Evolutionary conservation across 2,888 invertebrate genomes (phyloP).

Genomic region (Bombyx huttoni): DNA sequence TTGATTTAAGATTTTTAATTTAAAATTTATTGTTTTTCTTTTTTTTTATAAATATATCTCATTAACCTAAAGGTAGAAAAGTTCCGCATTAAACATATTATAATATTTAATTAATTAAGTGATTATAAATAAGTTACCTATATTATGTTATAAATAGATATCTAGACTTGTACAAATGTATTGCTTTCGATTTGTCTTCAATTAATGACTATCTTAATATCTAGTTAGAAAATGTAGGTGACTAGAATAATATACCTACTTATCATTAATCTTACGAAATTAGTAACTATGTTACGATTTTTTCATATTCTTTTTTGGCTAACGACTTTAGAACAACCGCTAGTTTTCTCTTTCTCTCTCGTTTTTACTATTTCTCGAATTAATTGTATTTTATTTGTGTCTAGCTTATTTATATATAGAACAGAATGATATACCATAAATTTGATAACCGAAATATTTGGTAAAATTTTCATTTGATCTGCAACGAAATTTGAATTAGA

Average conservation of each 20-base stretch:
- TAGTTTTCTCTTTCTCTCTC: not conserved
- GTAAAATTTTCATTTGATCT: not conserved
- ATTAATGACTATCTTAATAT: not conserved
- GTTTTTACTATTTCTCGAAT: not conserved
- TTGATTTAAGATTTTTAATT: too few relatives aligned
- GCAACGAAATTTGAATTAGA: too few relatives aligned
- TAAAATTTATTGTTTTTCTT: too few relatives aligned
- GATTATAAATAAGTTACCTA: not conserved
- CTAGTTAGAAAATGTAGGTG: not conserved
- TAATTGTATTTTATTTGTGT: not conserved
- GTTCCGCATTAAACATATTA: constrained; percentile 1
- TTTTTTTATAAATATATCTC: too few relatives aligned
- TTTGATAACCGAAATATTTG: not conserved
- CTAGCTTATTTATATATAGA: not conserved
- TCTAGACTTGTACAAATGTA: constrained; percentile 8
- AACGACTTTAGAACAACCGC: not conserved
- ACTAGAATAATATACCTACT: not conserved
- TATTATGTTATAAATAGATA: constrained; percentile 1
- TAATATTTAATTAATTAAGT: not conserved
- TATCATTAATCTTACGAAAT: not conserved
- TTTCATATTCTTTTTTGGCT: not conserved
- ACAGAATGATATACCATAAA: not conserved
- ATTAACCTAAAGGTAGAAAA: constrained; percentile 1
- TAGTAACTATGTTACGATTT: not conserved
- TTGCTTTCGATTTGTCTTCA: constrained; percentile 6